Evolutionary conservation across 23 tunicate species (phyloP), one percentile per base, ranked within the genome.

Genomic region (Diplosoma virens): DNA sequence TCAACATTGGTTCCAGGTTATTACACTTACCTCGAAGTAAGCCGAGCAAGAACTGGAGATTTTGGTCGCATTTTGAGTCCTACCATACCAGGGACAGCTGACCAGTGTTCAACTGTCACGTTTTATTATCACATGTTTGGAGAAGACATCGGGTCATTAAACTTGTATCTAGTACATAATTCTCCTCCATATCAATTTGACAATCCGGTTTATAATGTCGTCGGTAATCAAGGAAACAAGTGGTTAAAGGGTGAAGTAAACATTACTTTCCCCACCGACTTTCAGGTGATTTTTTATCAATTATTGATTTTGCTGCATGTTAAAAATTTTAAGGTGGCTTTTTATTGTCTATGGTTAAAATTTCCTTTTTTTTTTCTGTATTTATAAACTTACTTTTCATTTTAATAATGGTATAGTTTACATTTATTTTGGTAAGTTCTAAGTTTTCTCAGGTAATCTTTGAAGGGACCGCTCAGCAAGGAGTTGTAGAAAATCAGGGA

Each of bases 61-160:
- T 35, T 32, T 16, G 90, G 86, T 5, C 47, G 89, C 11, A 66
- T 60, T 0, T 7, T 25, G 1, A 32, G 69, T 18, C 74, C 89
- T 0, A 2, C 32, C 6, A 14, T 84, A 7, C 30, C 56, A 3
- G 67, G 60, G 0, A 48, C 88, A 1, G 88, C 65, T 20, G 68
- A 37, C 4, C 25, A 0, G 2, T 89, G 96, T 33, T 31, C 96
- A 25, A 82, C 76, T 9, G 46, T 82, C 7, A 30, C 59, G 5
- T 89, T 89, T 66, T 82, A 71, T 52, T 82, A 78, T 25, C 69
- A 82, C 65, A 82, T 77, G 78, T 82, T 52, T 67, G 96, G 96
- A 18, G 80, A 47, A 23, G 96, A 89, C 60, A 70, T 71, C 48
- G 97, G 97, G 18, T 31, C 75, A 0, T 56, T 92, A 25, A 75